These are phyloP conservation scores for Monodelphis domestica DNA, from an alignment of 2,797 vertebrate species.

Conservation along the genomic window DNA sequence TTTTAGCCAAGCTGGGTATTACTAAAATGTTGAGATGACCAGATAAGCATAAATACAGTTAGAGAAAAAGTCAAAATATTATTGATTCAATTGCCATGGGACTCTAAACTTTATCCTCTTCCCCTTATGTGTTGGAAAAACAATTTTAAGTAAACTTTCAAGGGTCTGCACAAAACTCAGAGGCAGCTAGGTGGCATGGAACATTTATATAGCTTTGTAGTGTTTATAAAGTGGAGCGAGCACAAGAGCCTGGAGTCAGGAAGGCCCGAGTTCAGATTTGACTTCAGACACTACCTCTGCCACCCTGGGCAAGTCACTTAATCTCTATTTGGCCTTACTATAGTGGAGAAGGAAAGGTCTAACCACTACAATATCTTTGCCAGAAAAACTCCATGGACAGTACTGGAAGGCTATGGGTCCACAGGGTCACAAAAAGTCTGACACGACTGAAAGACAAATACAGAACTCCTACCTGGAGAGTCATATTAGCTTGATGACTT, in stretches of 20 bases:
- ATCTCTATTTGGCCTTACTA: not conserved
- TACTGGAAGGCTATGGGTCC: not conserved
- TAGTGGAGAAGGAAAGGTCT: not conserved
- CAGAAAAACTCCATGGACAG: not conserved
- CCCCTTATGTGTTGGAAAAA: constrained; percentile 29
- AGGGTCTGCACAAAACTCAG: not conserved
- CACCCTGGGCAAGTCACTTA: not conserved
- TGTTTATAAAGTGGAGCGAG: not conserved
- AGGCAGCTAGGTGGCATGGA: not conserved
- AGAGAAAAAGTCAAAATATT: constrained; percentile 42
- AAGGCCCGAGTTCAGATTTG: not conserved
- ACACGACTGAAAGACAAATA: not conserved
- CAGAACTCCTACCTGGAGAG: constrained; percentile 5
- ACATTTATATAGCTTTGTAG: too few relatives aligned
- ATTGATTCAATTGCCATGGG: constrained; percentile 7
- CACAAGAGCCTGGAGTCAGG: too few relatives aligned
- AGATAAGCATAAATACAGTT: constrained; percentile 47
- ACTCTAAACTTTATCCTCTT: constrained; percentile 20
- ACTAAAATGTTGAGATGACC: constrained; percentile 63
- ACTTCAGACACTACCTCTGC: not conserved
- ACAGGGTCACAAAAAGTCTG: not conserved
- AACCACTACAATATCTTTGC: not conserved
- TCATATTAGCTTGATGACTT: constrained; percentile 29
- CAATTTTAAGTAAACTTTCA: not conserved
- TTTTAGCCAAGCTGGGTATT: constrained; percentile 66